A percentile compares a stretch with the other conserved stretches of the same genome.
Conservation (phyloP, 2,888 invertebrate species). For the Agonopterix heracliana region DNA sequence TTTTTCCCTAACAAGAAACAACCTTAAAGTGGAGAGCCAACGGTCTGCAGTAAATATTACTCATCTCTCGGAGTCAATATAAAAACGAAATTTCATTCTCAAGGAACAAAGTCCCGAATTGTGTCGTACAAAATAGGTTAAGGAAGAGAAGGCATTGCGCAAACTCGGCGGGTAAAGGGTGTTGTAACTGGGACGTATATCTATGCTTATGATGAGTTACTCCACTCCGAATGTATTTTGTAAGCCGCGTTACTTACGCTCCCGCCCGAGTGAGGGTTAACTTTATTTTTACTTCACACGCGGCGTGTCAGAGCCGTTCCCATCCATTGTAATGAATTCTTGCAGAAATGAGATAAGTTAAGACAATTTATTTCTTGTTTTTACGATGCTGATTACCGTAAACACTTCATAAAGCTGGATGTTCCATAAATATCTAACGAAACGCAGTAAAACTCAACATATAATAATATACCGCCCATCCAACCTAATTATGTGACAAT, state of each 20-base stretch:
- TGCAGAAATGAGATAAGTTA: constrained; percentile 14
- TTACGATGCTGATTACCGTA: constrained; percentile 7
- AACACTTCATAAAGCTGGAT: constrained; percentile 6
- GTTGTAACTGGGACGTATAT: constrained; percentile 26
- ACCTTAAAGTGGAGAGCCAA: constrained; percentile 27
- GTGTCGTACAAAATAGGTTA: constrained; percentile 41
- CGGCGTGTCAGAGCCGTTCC: constrained; percentile 8
- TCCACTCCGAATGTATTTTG: constrained; percentile 21
- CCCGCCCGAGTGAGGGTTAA: constrained; percentile 7
- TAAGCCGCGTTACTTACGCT: constrained; percentile 14
- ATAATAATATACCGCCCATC: too few species aligned
- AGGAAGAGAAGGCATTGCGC: constrained; percentile 35
- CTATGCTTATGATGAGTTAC: constrained; percentile 25
- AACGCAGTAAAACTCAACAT: too few species aligned
- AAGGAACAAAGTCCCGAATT: constrained; percentile 28
- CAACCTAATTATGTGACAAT: too few species aligned
- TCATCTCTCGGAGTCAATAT: constrained; percentile 25
- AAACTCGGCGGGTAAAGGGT: constrained; percentile 38
- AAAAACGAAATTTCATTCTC: constrained; percentile 24
- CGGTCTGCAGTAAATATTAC: constrained; percentile 30
- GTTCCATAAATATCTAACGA: background rate
- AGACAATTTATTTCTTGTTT: constrained; percentile 12
- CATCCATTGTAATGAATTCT: constrained; percentile 15
- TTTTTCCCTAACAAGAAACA: constrained; percentile 22
- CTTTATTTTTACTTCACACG: constrained; percentile 13